Conservation (phyloP, 2,113 vertebrate species). For the Cardinalis cardinalis region DNA sequence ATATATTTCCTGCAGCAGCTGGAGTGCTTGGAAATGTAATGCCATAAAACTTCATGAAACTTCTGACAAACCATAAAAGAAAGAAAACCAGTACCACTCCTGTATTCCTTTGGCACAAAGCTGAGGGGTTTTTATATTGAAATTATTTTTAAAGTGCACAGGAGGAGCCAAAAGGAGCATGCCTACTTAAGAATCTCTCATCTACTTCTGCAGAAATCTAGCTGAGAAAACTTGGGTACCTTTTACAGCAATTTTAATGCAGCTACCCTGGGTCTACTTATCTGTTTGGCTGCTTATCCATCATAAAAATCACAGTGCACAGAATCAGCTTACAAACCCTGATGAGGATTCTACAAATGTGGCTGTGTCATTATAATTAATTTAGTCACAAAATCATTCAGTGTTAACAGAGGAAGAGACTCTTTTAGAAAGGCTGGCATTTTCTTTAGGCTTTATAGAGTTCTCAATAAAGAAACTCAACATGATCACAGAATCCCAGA, state of each 20-base stretch:
- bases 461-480: neutral
- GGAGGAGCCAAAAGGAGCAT: neutral
- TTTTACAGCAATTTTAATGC: neutral
- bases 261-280: neutral
- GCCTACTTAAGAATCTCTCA: constrained; percentile 10
- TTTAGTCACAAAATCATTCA: neutral
- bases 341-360: neutral
- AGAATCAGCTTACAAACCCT: neutral
- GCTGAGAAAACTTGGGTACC: neutral
- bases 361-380: neutral
- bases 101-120: constrained; percentile 21
- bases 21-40: constrained; percentile 18
- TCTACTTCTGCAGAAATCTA: neutral
- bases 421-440: neutral
- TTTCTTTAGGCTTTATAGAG: neutral
- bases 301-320: neutral
- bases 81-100: constrained; percentile 16
- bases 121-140: constrained; percentile 24
- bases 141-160: neutral
- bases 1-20: constrained; percentile 38
- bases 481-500: neutral
- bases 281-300: neutral
- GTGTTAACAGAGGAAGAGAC: neutral
- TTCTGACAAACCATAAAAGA: constrained; percentile 36
- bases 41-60: constrained; percentile 51